Evolutionary conservation across 35 echinoderm and acorn worm genomes (phyloP).

Genomic region (Antedon bifida): DNA sequence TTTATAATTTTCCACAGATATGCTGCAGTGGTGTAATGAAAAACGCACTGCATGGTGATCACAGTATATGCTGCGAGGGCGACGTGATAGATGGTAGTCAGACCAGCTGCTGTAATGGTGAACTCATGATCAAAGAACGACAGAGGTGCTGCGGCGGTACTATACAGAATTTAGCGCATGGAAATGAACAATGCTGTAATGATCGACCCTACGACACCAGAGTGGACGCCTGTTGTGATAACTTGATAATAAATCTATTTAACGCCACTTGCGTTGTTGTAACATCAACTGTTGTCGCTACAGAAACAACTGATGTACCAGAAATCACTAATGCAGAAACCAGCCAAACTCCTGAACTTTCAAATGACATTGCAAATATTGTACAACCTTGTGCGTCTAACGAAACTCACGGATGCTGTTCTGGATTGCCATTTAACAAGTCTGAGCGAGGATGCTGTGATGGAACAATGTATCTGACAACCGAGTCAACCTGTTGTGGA

Average conservation of each 20-base stretch:
- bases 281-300: neutral
- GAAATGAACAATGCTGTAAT: neutral
- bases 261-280: neutral
- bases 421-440: neutral
- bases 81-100: neutral
- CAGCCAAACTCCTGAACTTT: neutral
- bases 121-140: neutral
- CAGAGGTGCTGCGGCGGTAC: neutral
- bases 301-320: neutral
- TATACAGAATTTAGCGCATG: neutral
- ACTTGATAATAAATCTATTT: neutral
- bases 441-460: neutral
- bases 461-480: neutral
- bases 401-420: neutral
- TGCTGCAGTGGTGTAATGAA: neutral
- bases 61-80: neutral
- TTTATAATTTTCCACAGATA: constrained; percentile 1
- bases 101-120: neutral
- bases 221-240: neutral
- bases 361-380: neutral
- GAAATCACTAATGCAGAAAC: neutral
- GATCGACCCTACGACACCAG: neutral
- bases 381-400: neutral
- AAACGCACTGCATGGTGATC: neutral
- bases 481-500: neutral